These are phyloP conservation scores for Morone saxatilis DNA, from an alignment of 2,113 vertebrate species.

Conservation along the genomic window DNA sequence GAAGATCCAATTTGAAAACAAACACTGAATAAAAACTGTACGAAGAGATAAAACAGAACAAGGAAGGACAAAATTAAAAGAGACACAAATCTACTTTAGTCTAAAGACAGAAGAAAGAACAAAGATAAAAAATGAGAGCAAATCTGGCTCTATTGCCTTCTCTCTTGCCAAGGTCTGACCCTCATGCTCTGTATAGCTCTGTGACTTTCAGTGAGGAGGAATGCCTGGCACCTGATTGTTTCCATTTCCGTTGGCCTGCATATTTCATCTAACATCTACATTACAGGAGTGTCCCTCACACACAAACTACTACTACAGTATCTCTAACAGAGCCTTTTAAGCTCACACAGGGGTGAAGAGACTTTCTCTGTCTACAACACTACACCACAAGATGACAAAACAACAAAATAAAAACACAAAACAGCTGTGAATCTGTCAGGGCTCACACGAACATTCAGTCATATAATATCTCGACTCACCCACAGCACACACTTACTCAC, in stretches of 20 bases:
- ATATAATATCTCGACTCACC: conserved; percentile 8
- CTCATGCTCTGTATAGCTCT: background rate
- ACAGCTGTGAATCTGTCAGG: conserved; percentile 35
- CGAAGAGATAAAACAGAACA: background rate
- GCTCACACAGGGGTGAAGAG: background rate
- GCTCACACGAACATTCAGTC: background rate
- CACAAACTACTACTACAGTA: conserved; percentile 18
- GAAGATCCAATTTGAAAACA: background rate
- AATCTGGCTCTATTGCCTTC: background rate
- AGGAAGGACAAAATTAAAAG: background rate
- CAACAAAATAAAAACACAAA: conserved; percentile 10
- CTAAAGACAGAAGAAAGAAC: background rate
- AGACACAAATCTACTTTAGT: background rate
- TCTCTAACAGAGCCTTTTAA: conserved; percentile 49
- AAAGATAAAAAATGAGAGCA: background rate
- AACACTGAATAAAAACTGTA: background rate
- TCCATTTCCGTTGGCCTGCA: background rate
- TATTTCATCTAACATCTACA: conserved; percentile 13
- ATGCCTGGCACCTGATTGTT: conserved; percentile 32
- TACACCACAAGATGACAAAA: conserved; percentile 15
- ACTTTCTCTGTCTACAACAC: background rate
- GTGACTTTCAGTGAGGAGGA: background rate
- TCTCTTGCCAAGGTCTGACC: background rate
- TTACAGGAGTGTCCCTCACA: background rate
- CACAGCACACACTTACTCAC: conserved; percentile 32